phyloP scores from a whole-genome alignment of 2,797 vertebrate genomes.

The Danio jaintianensis region DNA sequence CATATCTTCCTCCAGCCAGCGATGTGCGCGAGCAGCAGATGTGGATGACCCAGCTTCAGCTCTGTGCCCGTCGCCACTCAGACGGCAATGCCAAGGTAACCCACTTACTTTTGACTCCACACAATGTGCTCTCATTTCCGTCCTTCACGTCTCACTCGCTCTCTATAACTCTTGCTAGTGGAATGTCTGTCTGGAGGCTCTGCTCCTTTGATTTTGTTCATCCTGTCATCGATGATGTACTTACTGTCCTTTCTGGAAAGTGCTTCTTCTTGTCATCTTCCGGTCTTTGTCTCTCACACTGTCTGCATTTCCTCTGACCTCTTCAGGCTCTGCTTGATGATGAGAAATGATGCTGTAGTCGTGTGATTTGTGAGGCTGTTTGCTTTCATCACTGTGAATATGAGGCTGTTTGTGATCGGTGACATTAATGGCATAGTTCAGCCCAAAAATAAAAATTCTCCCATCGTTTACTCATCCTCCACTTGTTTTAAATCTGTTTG shows the following conservation, averaged over 20 bases:
- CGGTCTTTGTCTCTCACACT: slow-evolving; percentile 27
- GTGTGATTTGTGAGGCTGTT: slow-evolving; percentile 50
- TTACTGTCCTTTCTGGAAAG: slow-evolving; percentile 20
- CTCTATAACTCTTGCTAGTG: slow-evolving; percentile 1
- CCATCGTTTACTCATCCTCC: too few relatives aligned
- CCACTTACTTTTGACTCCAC: slow-evolving; percentile 39
- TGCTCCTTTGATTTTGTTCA: slow-evolving; percentile 13
- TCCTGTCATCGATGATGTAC: slow-evolving; percentile 19
- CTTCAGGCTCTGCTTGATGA: slow-evolving; percentile 20
- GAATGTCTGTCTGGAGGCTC: slow-evolving; percentile 15
- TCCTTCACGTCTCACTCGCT: slow-evolving; percentile 25
- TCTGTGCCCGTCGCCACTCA: slow-evolving; percentile 88
- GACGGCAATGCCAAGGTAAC: slow-evolving; percentile 86
- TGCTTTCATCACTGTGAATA: slow-evolving; percentile 10
- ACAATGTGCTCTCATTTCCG: slow-evolving; percentile 10
- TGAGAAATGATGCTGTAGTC: slow-evolving; percentile 45
- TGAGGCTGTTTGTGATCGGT: neutral
- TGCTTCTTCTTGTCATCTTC: slow-evolving; percentile 19
- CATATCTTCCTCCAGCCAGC: slow-evolving; percentile 72
- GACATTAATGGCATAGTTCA: neutral
- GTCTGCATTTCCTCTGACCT: slow-evolving; percentile 52
- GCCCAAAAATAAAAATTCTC: too few relatives aligned
- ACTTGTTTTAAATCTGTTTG: too few relatives aligned
- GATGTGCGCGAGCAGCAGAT: slow-evolving; percentile 88
- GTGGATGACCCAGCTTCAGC: slow-evolving; percentile 92